Conservation (phyloP, 2,797 vertebrate genomes). For the Pseudopleuronectes americanus region DNA sequence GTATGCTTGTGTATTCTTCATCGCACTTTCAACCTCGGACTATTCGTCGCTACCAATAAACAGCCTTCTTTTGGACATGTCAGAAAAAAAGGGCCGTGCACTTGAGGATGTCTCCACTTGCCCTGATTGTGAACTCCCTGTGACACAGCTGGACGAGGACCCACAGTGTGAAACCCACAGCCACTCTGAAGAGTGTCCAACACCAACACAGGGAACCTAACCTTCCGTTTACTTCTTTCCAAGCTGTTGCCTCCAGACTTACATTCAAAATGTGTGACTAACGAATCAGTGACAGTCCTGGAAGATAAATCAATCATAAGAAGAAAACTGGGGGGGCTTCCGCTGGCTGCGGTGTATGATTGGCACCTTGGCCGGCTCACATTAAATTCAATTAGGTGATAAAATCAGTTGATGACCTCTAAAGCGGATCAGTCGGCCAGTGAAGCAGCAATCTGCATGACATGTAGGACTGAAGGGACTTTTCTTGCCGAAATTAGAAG, state of each 20-base stretch:
- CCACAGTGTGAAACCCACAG: too few species aligned
- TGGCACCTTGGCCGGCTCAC: conserved; percentile 34
- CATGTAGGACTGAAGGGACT: background rate
- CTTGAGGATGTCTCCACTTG: conserved; percentile 11
- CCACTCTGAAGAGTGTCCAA: too few species aligned
- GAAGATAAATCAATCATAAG: conserved; percentile 59
- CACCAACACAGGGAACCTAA: too few species aligned
- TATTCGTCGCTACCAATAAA: background rate
- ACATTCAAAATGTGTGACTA: conserved; percentile 60
- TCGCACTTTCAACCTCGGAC: background rate
- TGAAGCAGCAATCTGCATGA: conserved; percentile 5
- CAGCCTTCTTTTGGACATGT: background rate
- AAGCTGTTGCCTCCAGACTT: conserved; percentile 11
- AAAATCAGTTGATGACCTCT: conserved; percentile 22
- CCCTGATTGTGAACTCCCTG: conserved; percentile 13
- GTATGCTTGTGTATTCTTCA: background rate
- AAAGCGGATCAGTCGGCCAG: conserved; percentile 8
- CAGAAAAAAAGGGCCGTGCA: background rate
- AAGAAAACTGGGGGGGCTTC: conserved; percentile 22
- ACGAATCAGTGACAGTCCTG: conserved; percentile 29
- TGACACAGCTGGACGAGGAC: background rate
- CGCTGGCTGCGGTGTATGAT: conserved; percentile 26
- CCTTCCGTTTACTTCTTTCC: too few species aligned
- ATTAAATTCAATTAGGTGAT: conserved; percentile 45
- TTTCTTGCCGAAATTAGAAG: background rate